phyloP scores from a whole-genome alignment of 2,888 invertebrate species.

The Lissocephala sabroskyi region DNA sequence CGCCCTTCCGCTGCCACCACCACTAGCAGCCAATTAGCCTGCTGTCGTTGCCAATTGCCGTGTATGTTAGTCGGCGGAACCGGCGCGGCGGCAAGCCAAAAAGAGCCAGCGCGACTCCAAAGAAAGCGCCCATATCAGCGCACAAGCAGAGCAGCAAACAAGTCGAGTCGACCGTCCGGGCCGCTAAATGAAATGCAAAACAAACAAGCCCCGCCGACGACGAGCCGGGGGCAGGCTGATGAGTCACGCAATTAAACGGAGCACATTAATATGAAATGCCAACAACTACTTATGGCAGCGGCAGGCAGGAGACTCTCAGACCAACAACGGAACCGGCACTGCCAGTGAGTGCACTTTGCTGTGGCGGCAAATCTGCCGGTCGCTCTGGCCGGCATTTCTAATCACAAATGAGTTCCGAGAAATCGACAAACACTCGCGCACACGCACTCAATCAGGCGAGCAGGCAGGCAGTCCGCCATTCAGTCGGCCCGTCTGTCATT shows the following conservation, averaged over 20 bases:
- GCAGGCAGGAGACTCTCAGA: background rate
- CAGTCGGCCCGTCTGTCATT: slow-evolving; percentile 22
- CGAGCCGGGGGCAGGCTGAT: slow-evolving; percentile 14
- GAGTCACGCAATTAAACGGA: slow-evolving; percentile 42
- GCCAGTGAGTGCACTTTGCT: background rate
- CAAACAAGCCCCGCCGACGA: background rate
- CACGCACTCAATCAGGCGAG: slow-evolving; percentile 1
- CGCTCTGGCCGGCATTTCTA: slow-evolving; percentile 31
- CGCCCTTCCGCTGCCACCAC: no score
- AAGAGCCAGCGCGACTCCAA: no score
- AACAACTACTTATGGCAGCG: slow-evolving; percentile 16
- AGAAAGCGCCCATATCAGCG: background rate
- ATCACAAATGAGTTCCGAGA: slow-evolving; percentile 30
- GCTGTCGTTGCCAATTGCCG: no score
- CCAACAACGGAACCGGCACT: background rate
- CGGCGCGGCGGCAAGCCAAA: no score
- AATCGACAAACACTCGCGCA: slow-evolving; percentile 15
- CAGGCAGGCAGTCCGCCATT: slow-evolving; percentile 3
- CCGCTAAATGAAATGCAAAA: slow-evolving; percentile 2
- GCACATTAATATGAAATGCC: slow-evolving; percentile 23
- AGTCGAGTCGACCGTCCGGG: no score
- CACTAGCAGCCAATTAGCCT: no score
- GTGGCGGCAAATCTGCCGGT: no score
- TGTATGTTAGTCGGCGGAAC: no score
- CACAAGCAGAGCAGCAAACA: slow-evolving; percentile 14